Evolutionary conservation across 2,113 vertebrate species (phyloP).

Genomic region (Silurus glanis): DNA sequence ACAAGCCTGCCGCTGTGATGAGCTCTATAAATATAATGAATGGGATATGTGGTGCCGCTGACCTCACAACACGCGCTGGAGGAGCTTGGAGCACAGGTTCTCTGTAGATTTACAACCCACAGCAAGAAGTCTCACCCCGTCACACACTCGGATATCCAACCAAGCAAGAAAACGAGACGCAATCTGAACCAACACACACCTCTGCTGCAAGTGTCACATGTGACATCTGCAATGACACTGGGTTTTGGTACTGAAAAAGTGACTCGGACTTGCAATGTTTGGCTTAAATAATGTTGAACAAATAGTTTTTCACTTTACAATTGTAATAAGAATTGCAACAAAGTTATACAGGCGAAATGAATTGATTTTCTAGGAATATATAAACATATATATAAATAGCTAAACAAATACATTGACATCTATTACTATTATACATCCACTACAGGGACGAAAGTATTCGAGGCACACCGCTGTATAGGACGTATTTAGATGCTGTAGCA

Average conservation of each 20-base stretch:
- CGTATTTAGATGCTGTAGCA: too few relatives aligned
- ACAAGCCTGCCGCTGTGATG: constrained; percentile 69
- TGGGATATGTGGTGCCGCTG: constrained; percentile 67
- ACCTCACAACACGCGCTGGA: constrained; percentile 68
- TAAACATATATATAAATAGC: too few relatives aligned
- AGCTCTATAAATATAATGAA: constrained; percentile 74
- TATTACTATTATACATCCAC: too few relatives aligned
- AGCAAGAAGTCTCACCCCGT: constrained; percentile 37
- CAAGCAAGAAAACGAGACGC: constrained; percentile 32
- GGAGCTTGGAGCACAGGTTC: constrained; percentile 70
- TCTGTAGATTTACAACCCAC: constrained; percentile 66
- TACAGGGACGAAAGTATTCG: too few relatives aligned
- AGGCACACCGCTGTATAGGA: too few relatives aligned
- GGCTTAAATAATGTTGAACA: too few relatives aligned
- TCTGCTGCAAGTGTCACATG: constrained; percentile 15
- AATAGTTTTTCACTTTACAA: background rate
- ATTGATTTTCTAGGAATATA: background rate
- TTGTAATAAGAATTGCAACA: background rate
- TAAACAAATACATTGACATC: too few relatives aligned
- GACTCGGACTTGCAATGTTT: background rate
- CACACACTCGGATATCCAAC: constrained; percentile 40
- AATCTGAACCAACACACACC: constrained; percentile 37
- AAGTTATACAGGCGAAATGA: background rate
- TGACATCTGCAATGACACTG: background rate
- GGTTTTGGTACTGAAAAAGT: background rate